phyloP scores from a whole-genome alignment of 2,888 invertebrate genomes.

The Arrhopalites spinosus region DNA sequence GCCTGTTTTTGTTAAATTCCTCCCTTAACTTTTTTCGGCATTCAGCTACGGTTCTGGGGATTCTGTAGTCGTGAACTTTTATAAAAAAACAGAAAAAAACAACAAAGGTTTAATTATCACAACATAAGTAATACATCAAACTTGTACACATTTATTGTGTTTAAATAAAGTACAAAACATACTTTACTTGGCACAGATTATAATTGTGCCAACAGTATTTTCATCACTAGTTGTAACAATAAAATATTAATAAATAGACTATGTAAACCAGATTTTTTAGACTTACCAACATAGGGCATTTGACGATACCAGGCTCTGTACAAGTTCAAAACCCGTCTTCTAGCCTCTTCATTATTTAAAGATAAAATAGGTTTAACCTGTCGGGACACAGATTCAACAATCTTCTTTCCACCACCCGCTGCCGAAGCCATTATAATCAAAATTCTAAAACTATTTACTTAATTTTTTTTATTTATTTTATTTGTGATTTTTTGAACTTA shows the following conservation, averaged over 20 bases:
- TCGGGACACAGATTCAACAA: slow-evolving; percentile 64
- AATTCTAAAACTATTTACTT: not conserved
- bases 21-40: slow-evolving; percentile 76
- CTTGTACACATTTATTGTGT: not conserved
- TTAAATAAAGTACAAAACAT: not conserved
- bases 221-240: not conserved
- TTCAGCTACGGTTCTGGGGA: slow-evolving; percentile 74
- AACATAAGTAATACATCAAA: not conserved
- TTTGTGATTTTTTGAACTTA: no score
- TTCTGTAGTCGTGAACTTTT: slow-evolving; percentile 81
- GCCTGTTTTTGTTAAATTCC: slow-evolving; percentile 74
- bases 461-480: no score
- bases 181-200: not conserved
- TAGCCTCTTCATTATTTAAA: slow-evolving; percentile 74
- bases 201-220: no score
- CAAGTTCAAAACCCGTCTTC: slow-evolving; percentile 75
- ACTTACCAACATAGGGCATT: slow-evolving; percentile 82
- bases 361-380: slow-evolving; percentile 88
- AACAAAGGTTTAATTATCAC: no score
- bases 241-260: not conserved
- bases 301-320: slow-evolving; percentile 95
- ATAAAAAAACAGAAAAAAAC: slow-evolving; percentile 55
- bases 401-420: slow-evolving; percentile 57
- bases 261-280: slow-evolving; percentile 52
- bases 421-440: slow-evolving; percentile 59